Base-by-base conservation (phyloP, 2,888 invertebrate species). In the Patella caerulea region DNA sequence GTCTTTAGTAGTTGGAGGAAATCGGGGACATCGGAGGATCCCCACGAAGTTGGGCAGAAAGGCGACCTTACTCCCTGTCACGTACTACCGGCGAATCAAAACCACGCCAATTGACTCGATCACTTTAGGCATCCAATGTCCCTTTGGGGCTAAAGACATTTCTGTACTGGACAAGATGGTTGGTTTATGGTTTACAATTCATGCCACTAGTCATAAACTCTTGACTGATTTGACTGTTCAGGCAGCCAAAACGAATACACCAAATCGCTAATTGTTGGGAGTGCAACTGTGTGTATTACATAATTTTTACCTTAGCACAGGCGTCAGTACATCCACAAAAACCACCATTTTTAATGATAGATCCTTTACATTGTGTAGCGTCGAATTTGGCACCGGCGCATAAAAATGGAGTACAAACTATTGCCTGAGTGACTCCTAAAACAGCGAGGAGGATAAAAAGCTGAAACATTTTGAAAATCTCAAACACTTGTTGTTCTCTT, bases 281-380 rank as follows among this genome's bases (percentile, higher is more conserved):
- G 56, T 56, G 7, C 56, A 15, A n/a, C 56, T 17, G n/a, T 17
- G 19, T 65, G 3, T 14, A 19, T 9, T 12, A 24, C 0, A 65
- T 65, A 3, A 14, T 5, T 55, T 82, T 76, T 81, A 88, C 87
- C 85, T 84, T 86, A 0, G 88, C 86, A 78, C 88, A 88, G 34
- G 82, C 82, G 55, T 87, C 85, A 9, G 79, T 83, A 65, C 88
- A 88, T 3, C 86, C 85, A 78, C 88, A 88, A 71, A 87, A 84
- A 14, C 86, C 86, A 1, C 85, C 87, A n/a, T 83, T 75, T 71
- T 83, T 80, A n/a, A 87, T 84, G 29, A 87, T 74, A 2, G 80
- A 82, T 0, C 88, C 88, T 34, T 82, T 76, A 74, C 88, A 88
- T 72, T 84, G 76, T 17, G 84, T 72, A 3, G 79, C 74, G 0